These are phyloP conservation scores for Hyaena hyaena DNA, from an alignment of 2,113 vertebrate species.

Conservation along the genomic window DNA sequence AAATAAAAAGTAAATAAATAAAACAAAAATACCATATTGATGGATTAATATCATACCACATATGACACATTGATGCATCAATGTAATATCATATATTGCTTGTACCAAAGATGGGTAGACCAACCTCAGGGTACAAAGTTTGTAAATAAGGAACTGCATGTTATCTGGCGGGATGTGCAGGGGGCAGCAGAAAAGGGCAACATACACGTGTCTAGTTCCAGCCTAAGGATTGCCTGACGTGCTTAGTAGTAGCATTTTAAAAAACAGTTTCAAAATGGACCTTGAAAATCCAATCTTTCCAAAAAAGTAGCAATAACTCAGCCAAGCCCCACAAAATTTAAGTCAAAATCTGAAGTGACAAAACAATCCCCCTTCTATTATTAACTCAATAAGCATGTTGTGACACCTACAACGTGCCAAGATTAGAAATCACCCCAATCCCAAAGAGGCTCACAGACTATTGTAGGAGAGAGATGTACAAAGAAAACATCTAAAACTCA, in stretches of 20 bases:
- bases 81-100: background rate
- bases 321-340: background rate
- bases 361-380: background rate
- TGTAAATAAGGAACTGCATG: background rate
- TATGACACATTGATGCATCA: background rate
- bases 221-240: background rate
- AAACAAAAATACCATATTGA: too few species aligned
- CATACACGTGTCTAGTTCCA: background rate
- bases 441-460: background rate
- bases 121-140: background rate
- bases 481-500: background rate
- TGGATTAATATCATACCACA: background rate
- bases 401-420: background rate
- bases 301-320: background rate
- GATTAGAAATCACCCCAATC: background rate
- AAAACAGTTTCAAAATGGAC: background rate
- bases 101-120: background rate
- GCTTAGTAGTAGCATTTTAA: background rate
- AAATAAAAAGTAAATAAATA: too few species aligned
- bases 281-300: background rate
- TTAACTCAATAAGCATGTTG: background rate
- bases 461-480: background rate
- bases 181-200: background rate
- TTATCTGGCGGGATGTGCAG: background rate
- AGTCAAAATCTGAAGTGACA: constrained; percentile 18